Conservation (phyloP, 1,140 invertebrate species). For the Drosophila burlai region DNA sequence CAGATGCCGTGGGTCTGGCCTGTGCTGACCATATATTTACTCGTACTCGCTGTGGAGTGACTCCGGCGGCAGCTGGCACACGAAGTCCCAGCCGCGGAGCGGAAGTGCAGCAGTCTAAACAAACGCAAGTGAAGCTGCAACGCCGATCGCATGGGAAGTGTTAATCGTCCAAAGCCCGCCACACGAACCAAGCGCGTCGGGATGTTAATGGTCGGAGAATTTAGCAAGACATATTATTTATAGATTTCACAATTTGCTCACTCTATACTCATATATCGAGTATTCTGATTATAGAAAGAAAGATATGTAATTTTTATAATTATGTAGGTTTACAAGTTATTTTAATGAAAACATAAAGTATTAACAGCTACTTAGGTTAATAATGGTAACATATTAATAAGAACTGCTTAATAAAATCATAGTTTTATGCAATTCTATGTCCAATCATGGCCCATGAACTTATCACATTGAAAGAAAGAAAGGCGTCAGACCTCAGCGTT, state of each 20-base stretch:
- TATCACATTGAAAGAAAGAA: slow-evolving; percentile 12
- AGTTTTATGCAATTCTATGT: not conserved
- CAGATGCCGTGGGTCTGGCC: slow-evolving; percentile 19
- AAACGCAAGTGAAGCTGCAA: slow-evolving; percentile 58
- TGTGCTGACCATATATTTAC: slow-evolving; percentile 23
- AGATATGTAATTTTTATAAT: not conserved
- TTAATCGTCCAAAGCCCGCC: slow-evolving; percentile 71
- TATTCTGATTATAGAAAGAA: not conserved
- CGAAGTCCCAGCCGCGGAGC: slow-evolving; percentile 45
- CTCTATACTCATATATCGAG: not conserved
- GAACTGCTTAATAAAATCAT: not conserved
- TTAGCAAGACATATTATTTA: slow-evolving; percentile 4
- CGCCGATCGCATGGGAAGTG: slow-evolving; percentile 64
- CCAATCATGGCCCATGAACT: slow-evolving; percentile 9
- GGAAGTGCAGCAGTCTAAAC: slow-evolving; percentile 82
- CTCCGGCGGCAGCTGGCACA: slow-evolving; percentile 56
- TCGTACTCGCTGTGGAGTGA: slow-evolving; percentile 20
- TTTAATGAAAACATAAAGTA: not conserved
- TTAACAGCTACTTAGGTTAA: not conserved
- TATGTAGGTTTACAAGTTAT: not conserved
- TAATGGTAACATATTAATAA: too few relatives aligned
- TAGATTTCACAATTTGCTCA: not conserved
- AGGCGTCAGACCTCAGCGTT: slow-evolving; percentile 11
- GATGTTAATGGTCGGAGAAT: not conserved
- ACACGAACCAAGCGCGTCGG: slow-evolving; percentile 42